These are phyloP conservation scores for Actenoides lindsayi DNA, from an alignment of 2,113 vertebrate genomes.

Conservation along the genomic window DNA sequence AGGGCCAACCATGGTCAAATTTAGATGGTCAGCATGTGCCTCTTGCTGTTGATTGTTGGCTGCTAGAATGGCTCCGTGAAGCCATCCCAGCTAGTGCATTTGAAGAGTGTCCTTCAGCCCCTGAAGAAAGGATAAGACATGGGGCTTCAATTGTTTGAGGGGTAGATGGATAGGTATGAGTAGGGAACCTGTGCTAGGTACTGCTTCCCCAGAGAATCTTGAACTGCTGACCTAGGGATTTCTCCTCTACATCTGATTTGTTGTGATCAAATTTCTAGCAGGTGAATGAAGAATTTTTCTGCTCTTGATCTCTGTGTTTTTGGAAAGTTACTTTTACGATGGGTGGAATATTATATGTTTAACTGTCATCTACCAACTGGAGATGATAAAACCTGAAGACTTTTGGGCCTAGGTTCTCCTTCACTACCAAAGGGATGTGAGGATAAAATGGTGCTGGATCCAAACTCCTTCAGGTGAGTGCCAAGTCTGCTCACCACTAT, in stretches of 20 bases:
- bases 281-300: not conserved
- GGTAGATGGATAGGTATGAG: not conserved
- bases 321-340: not conserved
- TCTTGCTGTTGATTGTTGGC: rapidly evolving
- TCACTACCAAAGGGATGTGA: not conserved
- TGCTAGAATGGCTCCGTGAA: not conserved
- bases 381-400: not conserved
- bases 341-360: not conserved
- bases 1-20: not conserved
- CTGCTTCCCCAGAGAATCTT: not conserved
- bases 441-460: not conserved
- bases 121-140: not conserved
- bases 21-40: not conserved
- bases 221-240: not conserved
- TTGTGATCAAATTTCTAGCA: not conserved
- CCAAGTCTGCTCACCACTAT: not conserved
- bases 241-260: not conserved
- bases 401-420: not conserved
- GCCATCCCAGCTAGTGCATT: rapidly evolving
- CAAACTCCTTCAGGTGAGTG: not conserved
- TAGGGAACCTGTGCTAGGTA: not conserved
- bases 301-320: not conserved
- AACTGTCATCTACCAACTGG: not conserved
- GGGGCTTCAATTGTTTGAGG: not conserved
- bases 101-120: not conserved